Base-by-base conservation (phyloP, 92 coral and sea anemone genomes). In the Diadumene lineata region DNA sequence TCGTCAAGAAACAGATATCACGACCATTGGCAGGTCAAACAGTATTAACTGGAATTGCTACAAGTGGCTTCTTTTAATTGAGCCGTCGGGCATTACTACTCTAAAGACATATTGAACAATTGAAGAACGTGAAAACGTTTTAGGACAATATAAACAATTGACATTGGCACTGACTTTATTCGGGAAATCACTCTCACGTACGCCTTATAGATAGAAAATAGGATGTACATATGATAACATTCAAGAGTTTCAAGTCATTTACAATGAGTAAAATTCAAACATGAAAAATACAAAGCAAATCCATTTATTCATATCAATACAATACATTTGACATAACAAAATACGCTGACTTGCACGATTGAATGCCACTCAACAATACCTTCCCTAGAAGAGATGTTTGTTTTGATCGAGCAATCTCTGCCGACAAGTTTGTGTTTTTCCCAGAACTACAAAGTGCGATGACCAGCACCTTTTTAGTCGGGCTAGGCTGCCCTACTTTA, bases 31-130 rank as follows among this genome's bases (percentile, higher is more conserved):
- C 66, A 28, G 9, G 50, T 26, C 53, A 72, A 24, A 26, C 62
- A 31, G 77, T 72, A 25, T 43, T 72, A 48, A 55, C 77, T 10
- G 80, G 50, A 21, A 81, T 81, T 58, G 80, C 74, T 23, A 61
- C 85, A 1, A 81, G 85, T 66, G 85, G 80, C n/a, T 81, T 75
- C 74, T 81, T 81, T 51, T 68, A 66, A 28, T 29, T 1, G 6
- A 38, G 48, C 13, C 48, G 13, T 38, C 48, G 48, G 48, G 48
- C 13, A 38, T 4, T 4, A 38, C 48, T 4, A 13, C 48, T 38
- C 7, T 38, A 38, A 38, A 38, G n/a, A n/a, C n/a, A n/a, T n/a
- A n/a, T n/a, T n/a, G n/a, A n/a, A n/a, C n/a, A n/a, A n/a, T n/a
- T n/a, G n/a, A n/a, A n/a, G n/a, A n/a, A n/a, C n/a, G n/a, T 38